Evolutionary conservation across 2,113 vertebrate species (phyloP).

Genomic region (Campylomormyrus tamandua): DNA sequence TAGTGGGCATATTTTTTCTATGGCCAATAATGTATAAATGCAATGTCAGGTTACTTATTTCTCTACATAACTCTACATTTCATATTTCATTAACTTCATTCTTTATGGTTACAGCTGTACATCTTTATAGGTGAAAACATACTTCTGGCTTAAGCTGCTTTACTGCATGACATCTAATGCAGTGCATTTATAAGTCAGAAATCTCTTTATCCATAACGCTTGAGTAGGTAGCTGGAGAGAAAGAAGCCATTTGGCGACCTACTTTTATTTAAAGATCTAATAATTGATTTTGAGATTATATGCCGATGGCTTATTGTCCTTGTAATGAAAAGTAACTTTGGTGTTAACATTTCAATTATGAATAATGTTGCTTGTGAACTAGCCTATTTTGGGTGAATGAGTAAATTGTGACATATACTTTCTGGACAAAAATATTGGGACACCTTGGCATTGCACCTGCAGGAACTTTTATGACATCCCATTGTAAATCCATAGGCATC

Average conservation of each 20-base stretch:
- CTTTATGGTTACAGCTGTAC: background rate
- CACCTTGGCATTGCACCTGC: too few species aligned
- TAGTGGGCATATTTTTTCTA: background rate
- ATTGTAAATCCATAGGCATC: too few species aligned
- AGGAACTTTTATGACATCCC: too few species aligned
- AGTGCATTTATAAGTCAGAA: constrained; percentile 2
- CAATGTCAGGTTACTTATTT: background rate
- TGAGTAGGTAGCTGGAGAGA: background rate
- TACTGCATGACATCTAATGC: background rate
- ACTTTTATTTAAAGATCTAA: background rate
- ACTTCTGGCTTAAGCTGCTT: background rate
- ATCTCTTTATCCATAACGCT: background rate
- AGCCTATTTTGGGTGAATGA: background rate
- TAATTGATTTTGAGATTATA: background rate
- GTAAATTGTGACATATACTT: background rate
- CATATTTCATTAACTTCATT: constrained; percentile 2
- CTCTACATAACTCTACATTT: background rate
- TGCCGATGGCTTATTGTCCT: background rate
- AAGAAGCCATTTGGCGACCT: background rate
- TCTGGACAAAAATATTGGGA: background rate
- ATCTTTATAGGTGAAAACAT: background rate
- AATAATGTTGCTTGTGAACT: background rate
- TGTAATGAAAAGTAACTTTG: background rate
- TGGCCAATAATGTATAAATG: background rate
- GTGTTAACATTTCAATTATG: background rate